Evolutionary conservation across 2,888 invertebrate species (phyloP), one percentile per base, ranked within the genome.

Genomic region (Napeogenes sylphis): DNA sequence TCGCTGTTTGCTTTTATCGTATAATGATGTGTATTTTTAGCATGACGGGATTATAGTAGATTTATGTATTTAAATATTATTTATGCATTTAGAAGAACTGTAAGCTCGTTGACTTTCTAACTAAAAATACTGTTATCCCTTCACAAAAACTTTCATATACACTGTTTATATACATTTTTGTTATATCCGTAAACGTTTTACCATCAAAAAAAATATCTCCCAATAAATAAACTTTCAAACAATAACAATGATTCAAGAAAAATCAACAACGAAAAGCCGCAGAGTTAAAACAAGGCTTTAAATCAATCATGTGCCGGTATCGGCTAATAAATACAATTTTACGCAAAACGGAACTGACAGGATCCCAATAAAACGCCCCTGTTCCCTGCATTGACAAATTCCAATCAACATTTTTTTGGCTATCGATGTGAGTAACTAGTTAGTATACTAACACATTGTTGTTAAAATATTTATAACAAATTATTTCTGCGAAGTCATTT

Each of bases 1-100:
- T 65, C 65, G 66, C 62, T 61, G 60, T 67, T 62, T 68, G 67
- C 68, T 70, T 70, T 71, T 69, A 69, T 30, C 67, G 58, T 60
- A 56, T 64, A 67, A 68, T 61, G 62, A 67, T 60, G 62, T 62
- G 42, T 67, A 55, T 62, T 54, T 59, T 33, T 47, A 55, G 46
- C 59, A 38, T 55, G 58, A 58, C 61, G 58, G 51, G 58, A 64
- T 61, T 60, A 38, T 33, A 35, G 47, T 59, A 51, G 30, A 51
- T 51, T 51, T 51, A 30, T 30, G 30, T 51, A 30, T 51, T 51
- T 21, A 63, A 65, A 65, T 66, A 67, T 64, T 58, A 61, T 45
- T 57, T 67, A 57, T 61, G 63, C 65, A 64, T 68, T 68, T 66
- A 68, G 59, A 68, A 63, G 58, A 62, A 66, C 62, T 65, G 56